These are phyloP conservation scores for Charina bottae DNA, from an alignment of 2,113 vertebrate species.

Conservation along the genomic window DNA sequence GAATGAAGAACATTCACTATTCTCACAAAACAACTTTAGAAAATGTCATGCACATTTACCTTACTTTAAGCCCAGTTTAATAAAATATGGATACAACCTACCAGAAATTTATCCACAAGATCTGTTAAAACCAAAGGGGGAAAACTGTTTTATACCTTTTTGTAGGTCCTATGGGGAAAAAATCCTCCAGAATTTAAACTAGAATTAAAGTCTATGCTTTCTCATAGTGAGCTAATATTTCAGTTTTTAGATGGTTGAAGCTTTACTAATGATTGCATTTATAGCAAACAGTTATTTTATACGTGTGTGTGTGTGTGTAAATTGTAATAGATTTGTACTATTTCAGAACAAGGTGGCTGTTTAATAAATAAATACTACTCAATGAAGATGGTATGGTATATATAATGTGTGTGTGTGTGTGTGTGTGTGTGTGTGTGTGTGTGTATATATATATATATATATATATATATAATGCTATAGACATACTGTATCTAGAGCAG, in stretches of 20 bases:
- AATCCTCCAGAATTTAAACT: slow-evolving; percentile 50
- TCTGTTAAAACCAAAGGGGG: neutral
- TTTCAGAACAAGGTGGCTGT: slow-evolving; percentile 64
- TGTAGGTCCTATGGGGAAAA: neutral
- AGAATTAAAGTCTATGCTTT: slow-evolving; percentile 57
- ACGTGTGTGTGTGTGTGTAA: slow-evolving; percentile 44
- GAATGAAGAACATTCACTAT: neutral
- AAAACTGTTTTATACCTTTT: neutral
- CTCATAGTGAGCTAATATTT: slow-evolving; percentile 41
- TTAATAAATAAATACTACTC: slow-evolving; percentile 59
- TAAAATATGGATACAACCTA: neutral
- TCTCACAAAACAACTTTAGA: neutral
- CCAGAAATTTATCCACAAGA: neutral
- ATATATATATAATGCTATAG: too few species aligned
- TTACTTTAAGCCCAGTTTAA: neutral
- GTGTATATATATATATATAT: too few species aligned
- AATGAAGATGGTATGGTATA: neutral
- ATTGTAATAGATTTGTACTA: slow-evolving; percentile 58
- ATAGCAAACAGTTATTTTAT: slow-evolving; percentile 57
- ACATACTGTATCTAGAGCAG: too few species aligned
- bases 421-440: too few species aligned
- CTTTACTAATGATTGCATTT: slow-evolving; percentile 61
- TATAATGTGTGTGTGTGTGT: too few species aligned
- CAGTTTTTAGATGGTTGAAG: slow-evolving; percentile 50
- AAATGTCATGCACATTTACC: neutral